Base-by-base conservation (phyloP, 2,113 vertebrate species). In the Urocitellus parryii region DNA sequence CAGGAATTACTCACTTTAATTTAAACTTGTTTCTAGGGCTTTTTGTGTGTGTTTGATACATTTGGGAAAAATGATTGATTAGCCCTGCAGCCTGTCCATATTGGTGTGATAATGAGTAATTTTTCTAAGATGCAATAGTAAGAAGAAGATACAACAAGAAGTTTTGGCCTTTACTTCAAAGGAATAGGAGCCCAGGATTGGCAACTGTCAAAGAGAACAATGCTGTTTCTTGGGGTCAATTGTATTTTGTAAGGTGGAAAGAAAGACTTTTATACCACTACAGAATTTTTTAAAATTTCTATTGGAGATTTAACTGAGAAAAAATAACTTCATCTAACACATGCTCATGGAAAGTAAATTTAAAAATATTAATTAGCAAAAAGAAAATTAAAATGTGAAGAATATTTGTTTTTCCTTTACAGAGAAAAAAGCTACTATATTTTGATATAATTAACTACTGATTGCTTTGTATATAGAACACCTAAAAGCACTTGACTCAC, bases 331-430 rank as follows among this genome's bases (percentile, higher is more conserved):
- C 34, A 17, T 25, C 24, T 61, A 94, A 53, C 63, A 25, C 0
- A 32, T 74, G 27, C 17, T 76, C 12, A 63, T 48, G 48, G 48
- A 77, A 87, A 76, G 32, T 51, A 74, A 79, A 90, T 81, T 67
- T 45, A 9, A 84, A 83, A 70, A 73, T 72, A 13, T 2, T 53
- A 1, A 48, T 68, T 76, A 81, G 24, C 39, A 17, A 70, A 87
- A 93, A 94, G 37, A 83, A 82, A 96, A 88, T 67, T 42, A 25
- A 76, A 77, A 89, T 8, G 18, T 8, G n/a, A 34, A 76, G 80
- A 80, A 42, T 39, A 18, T 73, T 22, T 90, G 17, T n/a, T 39
- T 86, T 87, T 80, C 74, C 34, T 77, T 65, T 45, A 24, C 32
- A 32, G 27, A 81, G 39, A 10, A 34, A 78, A 92, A 67, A 65